Evolutionary conservation across 2,113 vertebrate genomes (phyloP).

Genomic region (Podarcis cretensis): DNA sequence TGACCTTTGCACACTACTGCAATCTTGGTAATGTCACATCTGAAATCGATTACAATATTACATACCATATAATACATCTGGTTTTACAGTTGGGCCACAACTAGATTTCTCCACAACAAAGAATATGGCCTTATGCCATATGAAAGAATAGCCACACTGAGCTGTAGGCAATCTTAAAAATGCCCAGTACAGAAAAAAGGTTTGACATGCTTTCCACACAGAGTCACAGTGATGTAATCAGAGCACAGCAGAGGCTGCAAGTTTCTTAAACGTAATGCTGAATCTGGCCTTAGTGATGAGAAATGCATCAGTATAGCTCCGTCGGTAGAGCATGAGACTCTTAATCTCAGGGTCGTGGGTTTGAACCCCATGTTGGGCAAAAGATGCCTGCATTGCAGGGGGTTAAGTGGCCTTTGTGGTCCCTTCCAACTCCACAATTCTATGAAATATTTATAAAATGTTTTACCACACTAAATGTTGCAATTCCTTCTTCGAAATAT

Average conservation of each 20-base stretch:
- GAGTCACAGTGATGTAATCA: neutral
- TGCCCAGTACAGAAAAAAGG: neutral
- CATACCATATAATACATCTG: neutral
- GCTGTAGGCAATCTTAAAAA: neutral
- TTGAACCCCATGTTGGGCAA: no score
- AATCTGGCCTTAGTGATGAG: neutral
- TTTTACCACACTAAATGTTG: constrained; percentile 14
- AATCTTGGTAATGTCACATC: neutral
- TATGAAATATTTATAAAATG: neutral
- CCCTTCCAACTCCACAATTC: no score
- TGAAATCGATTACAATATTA: neutral
- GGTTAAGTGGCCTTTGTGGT: no score
- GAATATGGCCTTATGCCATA: neutral
- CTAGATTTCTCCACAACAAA: neutral
- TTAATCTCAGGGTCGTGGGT: no score
- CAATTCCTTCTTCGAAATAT: constrained; percentile 39
- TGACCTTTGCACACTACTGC: neutral
- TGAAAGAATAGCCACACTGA: neutral
- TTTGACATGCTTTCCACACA: neutral
- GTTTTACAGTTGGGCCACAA: neutral
- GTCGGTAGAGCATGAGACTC: no score
- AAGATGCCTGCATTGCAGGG: no score
- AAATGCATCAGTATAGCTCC: neutral
- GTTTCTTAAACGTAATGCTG: neutral
- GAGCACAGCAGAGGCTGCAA: no score